These are phyloP conservation scores for Brachionus manjavacas DNA, from an alignment of 1,140 invertebrate genomes.

Conservation along the genomic window DNA sequence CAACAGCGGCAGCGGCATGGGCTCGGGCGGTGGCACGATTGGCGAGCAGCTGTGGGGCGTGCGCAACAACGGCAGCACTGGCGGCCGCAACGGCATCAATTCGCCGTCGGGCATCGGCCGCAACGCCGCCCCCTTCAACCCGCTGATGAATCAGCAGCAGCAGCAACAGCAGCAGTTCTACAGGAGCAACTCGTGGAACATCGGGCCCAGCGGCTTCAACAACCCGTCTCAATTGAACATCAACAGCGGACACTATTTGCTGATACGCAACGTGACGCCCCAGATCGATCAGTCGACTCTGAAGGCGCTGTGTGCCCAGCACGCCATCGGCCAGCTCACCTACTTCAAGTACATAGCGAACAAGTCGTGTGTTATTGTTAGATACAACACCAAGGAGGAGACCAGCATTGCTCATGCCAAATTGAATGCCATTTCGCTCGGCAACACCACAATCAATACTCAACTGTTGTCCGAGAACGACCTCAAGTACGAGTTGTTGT, in stretches of 20 bases:
- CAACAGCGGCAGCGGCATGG: background rate
- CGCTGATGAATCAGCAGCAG: background rate
- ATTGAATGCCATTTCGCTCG: background rate
- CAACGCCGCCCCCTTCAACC: background rate
- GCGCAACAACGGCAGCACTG: background rate
- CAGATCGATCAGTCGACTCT: conserved; percentile 31
- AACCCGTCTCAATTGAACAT: background rate
- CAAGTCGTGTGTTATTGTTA: conserved; percentile 26
- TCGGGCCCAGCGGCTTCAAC: background rate
- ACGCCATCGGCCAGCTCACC: background rate
- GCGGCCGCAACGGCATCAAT: background rate
- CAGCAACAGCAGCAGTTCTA: conserved; percentile 11
- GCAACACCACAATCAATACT: conserved; percentile 40
- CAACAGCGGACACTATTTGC: conserved; percentile 20
- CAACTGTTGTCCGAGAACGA: conserved; percentile 24
- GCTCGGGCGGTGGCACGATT: background rate
- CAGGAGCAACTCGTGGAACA: conserved; percentile 12
- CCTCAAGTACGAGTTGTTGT: conserved; percentile 6
- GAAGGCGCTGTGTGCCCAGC: conserved; percentile 18
- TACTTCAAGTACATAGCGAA: conserved; percentile 3
- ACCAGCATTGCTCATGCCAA: conserved; percentile 18
- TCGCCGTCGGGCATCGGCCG: background rate
- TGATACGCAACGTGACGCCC: conserved; percentile 2
- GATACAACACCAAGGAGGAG: conserved; percentile 38
- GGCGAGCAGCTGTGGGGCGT: conserved; percentile 35